Conservation (phyloP, 1,140 invertebrate species). For the Penaeus chinensis region DNA sequence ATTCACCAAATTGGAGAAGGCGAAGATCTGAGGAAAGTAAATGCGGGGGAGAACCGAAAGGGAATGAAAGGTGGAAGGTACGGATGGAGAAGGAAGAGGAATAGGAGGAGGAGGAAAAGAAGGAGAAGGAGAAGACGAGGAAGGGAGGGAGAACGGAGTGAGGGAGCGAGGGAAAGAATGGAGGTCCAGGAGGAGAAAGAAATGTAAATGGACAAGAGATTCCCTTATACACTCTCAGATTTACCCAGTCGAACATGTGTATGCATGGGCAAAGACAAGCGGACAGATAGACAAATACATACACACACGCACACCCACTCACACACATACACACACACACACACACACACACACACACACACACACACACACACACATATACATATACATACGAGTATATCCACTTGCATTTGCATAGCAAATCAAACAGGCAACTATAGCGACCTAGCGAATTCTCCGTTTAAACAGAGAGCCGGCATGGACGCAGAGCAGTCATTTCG, state of each 20-base stretch:
- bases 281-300: too few species aligned
- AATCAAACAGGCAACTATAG: too few species aligned
- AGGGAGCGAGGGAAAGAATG: neutral
- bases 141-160: neutral
- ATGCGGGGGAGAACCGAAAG: constrained; percentile 17
- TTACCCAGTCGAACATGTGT: too few species aligned
- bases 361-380: neutral
- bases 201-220: neutral
- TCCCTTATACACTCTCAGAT: too few species aligned
- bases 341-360: neutral
- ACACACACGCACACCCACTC: too few species aligned
- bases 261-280: too few species aligned
- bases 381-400: neutral
- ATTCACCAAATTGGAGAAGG: neutral
- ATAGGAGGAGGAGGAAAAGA: neutral
- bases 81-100: neutral
- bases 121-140: neutral
- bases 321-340: neutral
- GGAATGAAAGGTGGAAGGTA: neutral
- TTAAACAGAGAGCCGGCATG: too few species aligned
- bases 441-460: too few species aligned
- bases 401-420: neutral
- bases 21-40: neutral
- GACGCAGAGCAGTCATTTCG: too few species aligned
- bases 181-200: neutral